A percentile compares a stretch with the other conserved stretches of the same genome.
phyloP scores from a whole-genome alignment of 1,140 invertebrate species.

The Chionoecetes opilio region DNA sequence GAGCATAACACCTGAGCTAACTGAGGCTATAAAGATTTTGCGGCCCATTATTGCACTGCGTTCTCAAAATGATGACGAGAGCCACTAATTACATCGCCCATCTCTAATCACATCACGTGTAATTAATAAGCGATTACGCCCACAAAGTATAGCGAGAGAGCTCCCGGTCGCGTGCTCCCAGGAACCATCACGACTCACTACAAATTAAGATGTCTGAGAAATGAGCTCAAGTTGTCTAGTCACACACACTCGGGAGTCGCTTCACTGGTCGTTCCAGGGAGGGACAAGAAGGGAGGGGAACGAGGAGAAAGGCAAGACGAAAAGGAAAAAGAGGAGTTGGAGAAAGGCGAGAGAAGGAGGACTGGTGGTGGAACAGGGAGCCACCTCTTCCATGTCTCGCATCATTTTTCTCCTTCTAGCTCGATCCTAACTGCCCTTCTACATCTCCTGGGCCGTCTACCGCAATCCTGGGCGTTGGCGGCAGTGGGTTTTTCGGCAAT shows the following conservation, averaged over 20 bases:
- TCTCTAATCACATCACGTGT: slow-evolving; percentile 15
- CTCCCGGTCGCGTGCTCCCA: neutral
- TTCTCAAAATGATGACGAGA: slow-evolving; percentile 29
- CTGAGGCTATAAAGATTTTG: slow-evolving; percentile 33
- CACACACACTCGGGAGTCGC: neutral
- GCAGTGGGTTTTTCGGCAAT: neutral
- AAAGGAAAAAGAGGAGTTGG: neutral
- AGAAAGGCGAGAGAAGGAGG: neutral
- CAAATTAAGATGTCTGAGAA: slow-evolving; percentile 20
- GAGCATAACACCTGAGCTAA: slow-evolving; percentile 50
- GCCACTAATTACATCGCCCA: slow-evolving; percentile 32
- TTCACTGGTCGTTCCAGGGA: neutral
- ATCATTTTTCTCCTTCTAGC: neutral
- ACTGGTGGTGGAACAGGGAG: neutral
- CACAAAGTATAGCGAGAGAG: neutral
- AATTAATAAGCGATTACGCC: slow-evolving; percentile 29
- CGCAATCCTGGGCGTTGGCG: slow-evolving; percentile 19
- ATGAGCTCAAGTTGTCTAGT: slow-evolving; percentile 10
- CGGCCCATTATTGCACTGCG: slow-evolving; percentile 43
- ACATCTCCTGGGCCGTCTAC: neutral
- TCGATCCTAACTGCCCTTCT: slow-evolving; percentile 14
- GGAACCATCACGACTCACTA: slow-evolving; percentile 12
- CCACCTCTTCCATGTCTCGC: slow-evolving; percentile 38
- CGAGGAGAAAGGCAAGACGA: neutral
- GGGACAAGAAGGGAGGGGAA: neutral